phyloP scores from a whole-genome alignment of 2,797 vertebrate genomes.

The Cercopithecus neglectus region DNA sequence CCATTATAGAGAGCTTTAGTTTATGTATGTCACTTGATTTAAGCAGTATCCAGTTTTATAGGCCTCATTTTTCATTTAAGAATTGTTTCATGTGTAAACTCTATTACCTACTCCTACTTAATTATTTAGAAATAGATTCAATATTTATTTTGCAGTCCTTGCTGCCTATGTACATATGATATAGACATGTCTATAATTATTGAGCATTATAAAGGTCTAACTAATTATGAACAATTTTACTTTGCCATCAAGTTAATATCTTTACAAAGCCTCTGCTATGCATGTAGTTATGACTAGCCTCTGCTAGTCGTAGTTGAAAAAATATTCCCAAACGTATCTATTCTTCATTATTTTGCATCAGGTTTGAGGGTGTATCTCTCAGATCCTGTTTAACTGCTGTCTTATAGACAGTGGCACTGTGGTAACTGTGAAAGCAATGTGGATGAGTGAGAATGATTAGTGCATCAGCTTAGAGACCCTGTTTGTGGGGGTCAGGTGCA shows the following conservation, averaged over 20 bases:
- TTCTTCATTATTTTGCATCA: neutral
- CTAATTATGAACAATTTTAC: neutral
- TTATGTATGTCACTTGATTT: neutral
- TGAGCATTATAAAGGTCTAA: neutral
- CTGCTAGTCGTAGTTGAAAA: neutral
- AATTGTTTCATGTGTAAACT: neutral
- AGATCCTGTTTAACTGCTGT: neutral
- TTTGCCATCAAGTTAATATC: neutral
- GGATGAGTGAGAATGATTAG: neutral
- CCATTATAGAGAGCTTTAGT: neutral
- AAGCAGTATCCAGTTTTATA: neutral
- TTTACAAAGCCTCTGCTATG: neutral
- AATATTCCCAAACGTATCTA: accelerated
- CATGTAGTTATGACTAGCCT: neutral
- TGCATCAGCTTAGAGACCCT: neutral
- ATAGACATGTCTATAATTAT: neutral
- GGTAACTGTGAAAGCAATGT: neutral
- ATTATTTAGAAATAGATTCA: neutral
- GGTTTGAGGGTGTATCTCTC: neutral
- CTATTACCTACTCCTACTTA: neutral
- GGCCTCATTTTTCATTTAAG: neutral
- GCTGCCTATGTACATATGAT: accelerated
- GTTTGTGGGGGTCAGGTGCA: neutral
- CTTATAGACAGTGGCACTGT: neutral
- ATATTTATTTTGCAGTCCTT: neutral